Evolutionary conservation across 37 sponge, comb jelly and placozoan genomes (phyloP), one percentile per base, ranked within the genome.

Genomic region (Sycon ciliatum): DNA sequence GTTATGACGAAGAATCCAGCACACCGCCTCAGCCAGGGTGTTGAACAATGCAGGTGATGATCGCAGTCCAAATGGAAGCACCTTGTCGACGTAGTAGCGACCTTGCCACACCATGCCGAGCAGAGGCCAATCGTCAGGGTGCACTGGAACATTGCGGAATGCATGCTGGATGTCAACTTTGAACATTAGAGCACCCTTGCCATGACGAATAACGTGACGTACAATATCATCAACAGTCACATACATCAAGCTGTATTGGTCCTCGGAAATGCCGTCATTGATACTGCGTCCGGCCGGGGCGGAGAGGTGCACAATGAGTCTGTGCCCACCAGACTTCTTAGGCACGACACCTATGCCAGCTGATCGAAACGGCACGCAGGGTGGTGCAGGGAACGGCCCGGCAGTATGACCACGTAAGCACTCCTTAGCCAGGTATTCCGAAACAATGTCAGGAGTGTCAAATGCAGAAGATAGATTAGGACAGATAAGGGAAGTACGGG

Each of bases 71-170:
- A 61, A 30, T 3, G 67, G 67, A n/a, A 67, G 31, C 22, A 42
- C 65, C 6, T 23, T 40, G 53, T 76, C 76, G 1, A 76, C 24
- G 67, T 66, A 76, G 39, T 65, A 5, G 4, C 20, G 31, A 7
- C 36, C 67, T 32, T 76, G 28, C 67, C 67, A 76, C 20, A 13
- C n/a, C 67, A 76, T 39, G 49, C 67, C 76, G n/a, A 78, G 62
- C 2, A 68, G 60, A 1, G 13, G 28, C 3, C 24, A 1, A 56
- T 72, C 73, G 22, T 72, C 73, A 28, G 73, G 28, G 73, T 72
- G 73, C 18, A 72, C 56, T 4, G 73, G 73, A 11, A 72, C 18
- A 13, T 40, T 2, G 26, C 73, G 38, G 73, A 54, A 72, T 29
- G 73, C 73, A 24, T 56, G 18, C 26, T 54, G 29, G n/a, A 72